phyloP scores from a whole-genome alignment of 2,113 vertebrate species.

The Aix galericulata region DNA sequence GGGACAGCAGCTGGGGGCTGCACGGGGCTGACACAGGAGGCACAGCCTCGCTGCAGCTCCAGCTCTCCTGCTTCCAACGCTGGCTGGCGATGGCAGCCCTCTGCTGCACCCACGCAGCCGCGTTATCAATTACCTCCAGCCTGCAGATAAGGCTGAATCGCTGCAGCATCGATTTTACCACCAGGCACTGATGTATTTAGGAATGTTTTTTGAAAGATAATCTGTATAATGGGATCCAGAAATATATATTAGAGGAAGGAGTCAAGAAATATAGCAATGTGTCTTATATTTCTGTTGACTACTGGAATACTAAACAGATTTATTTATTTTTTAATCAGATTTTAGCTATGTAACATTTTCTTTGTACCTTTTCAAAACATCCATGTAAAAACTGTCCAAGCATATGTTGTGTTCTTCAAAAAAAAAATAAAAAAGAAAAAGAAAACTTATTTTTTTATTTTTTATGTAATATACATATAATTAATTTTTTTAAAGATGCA shows the following conservation, averaged over 20 bases:
- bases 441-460: too few relatives aligned
- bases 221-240: background rate
- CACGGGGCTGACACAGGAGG: background rate
- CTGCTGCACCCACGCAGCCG: fast-evolving
- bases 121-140: background rate
- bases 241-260: background rate
- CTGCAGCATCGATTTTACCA: background rate
- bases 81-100: too few relatives aligned
- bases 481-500: background rate
- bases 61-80: background rate
- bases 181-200: background rate
- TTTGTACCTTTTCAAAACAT: background rate
- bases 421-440: background rate
- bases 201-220: background rate
- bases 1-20: background rate
- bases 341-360: background rate
- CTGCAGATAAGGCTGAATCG: background rate
- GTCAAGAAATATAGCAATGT: background rate
- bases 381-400: background rate
- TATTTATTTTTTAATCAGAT: background rate
- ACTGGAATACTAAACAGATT: background rate
- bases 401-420: background rate
- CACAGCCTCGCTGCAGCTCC: background rate
- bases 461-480: too few relatives aligned
- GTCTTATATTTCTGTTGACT: background rate